phyloP scores from a whole-genome alignment of 2,888 invertebrate genomes.

The Lycaena phlaeas region DNA sequence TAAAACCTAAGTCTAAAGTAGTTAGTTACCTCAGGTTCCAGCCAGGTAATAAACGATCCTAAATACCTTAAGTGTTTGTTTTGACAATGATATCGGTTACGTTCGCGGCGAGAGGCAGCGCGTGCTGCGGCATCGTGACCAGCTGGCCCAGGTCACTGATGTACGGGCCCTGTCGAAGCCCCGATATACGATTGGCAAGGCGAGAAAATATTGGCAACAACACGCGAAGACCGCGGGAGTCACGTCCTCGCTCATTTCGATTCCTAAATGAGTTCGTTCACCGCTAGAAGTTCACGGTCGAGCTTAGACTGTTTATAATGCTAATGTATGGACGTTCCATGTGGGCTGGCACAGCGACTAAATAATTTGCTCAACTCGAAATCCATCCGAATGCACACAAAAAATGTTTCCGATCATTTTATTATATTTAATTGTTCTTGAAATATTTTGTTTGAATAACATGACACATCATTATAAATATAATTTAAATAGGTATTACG shows the following conservation, averaged over 20 bases:
- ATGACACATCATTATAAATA: too few relatives aligned
- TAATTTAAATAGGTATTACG: too few relatives aligned
- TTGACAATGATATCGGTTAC: conserved; percentile 20
- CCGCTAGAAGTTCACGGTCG: conserved; percentile 50
- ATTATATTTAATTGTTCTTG: too few relatives aligned
- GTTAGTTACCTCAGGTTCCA: too few relatives aligned
- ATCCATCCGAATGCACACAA: too few relatives aligned
- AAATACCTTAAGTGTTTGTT: conserved; percentile 10
- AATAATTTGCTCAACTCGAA: conserved; percentile 23
- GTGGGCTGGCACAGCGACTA: conserved; percentile 29
- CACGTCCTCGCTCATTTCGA: conserved; percentile 57
- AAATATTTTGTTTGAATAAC: too few relatives aligned
- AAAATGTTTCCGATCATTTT: too few relatives aligned
- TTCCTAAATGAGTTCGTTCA: conserved; percentile 66
- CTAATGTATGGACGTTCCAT: conserved; percentile 45
- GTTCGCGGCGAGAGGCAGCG: conserved; percentile 22
- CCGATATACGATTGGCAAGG: conserved; percentile 37
- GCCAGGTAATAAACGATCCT: conserved; percentile 5
- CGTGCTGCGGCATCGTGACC: conserved; percentile 32
- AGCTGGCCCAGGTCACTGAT: conserved; percentile 29
- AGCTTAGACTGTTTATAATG: conserved; percentile 33
- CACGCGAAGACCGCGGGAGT: conserved; percentile 30
- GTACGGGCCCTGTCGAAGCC: conserved; percentile 29
- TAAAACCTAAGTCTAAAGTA: too few relatives aligned
- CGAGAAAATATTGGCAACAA: conserved; percentile 36